phyloP scores from a whole-genome alignment of 2,888 invertebrate species.

The Danaus chrysippus region DNA sequence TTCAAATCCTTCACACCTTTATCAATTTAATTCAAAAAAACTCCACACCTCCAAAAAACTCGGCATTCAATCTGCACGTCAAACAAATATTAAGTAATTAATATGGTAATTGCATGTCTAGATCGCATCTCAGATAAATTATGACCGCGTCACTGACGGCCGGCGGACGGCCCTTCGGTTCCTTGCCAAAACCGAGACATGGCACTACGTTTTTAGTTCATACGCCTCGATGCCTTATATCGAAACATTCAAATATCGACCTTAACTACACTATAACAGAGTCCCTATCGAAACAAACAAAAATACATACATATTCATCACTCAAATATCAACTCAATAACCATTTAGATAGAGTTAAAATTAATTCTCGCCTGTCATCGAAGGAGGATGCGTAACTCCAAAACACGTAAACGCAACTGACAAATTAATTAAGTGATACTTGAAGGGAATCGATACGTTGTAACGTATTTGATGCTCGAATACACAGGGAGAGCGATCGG shows the following conservation, averaged over 20 bases:
- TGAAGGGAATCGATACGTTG: slow-evolving; percentile 64
- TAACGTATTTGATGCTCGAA: slow-evolving; percentile 62
- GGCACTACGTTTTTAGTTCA: slow-evolving; percentile 45
- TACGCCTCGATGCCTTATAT: slow-evolving; percentile 38
- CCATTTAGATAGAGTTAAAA: slow-evolving; percentile 13
- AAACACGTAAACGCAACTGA: slow-evolving; percentile 43
- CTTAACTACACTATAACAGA: slow-evolving; percentile 5
- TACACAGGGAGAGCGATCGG: slow-evolving; percentile 36
- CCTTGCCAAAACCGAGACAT: slow-evolving; percentile 40
- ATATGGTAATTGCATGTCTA: slow-evolving; percentile 66
- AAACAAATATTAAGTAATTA: slow-evolving; percentile 61
- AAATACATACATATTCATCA: background rate
- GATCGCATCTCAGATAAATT: slow-evolving; percentile 59
- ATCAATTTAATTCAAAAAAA: slow-evolving; percentile 27
- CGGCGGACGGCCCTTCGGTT: slow-evolving; percentile 40
- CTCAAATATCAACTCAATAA: slow-evolving; percentile 15
- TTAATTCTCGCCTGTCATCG: slow-evolving; percentile 9
- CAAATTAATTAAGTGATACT: slow-evolving; percentile 68
- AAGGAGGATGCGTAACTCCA: slow-evolving; percentile 31
- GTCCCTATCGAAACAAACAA: slow-evolving; percentile 16
- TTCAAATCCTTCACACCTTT: slow-evolving; percentile 32
- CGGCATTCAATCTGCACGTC: slow-evolving; percentile 34
- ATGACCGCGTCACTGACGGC: slow-evolving; percentile 40
- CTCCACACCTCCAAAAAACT: slow-evolving; percentile 33
- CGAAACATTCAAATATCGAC: slow-evolving; percentile 7